Conservation (phyloP, 2,797 vertebrate genomes). For the Hypotaenidia okinawae region DNA sequence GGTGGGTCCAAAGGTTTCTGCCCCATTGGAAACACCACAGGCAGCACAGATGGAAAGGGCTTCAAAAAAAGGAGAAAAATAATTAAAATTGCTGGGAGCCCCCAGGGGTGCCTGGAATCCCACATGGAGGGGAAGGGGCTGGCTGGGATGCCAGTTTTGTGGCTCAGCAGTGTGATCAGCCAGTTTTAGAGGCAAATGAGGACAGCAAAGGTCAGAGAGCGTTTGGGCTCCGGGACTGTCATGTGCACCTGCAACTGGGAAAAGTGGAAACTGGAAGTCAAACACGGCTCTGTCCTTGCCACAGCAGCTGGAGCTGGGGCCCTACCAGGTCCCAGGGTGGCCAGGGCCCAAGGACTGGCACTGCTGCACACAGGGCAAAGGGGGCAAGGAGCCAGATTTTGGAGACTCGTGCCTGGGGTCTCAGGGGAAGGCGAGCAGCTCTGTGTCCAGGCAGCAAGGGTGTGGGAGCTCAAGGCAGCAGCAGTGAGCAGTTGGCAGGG, state of each 20-base stretch:
- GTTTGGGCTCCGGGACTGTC: background rate
- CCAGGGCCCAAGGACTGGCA: background rate
- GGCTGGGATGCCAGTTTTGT: slow-evolving; percentile 7
- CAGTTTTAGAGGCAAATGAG: slow-evolving; percentile 52
- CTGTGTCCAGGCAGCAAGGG: background rate
- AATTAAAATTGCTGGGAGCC: slow-evolving; percentile 35
- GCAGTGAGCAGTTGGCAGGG: background rate
- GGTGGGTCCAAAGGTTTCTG: background rate
- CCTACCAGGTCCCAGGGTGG: background rate
- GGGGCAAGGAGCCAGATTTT: background rate
- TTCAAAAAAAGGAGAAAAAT: slow-evolving; percentile 32
- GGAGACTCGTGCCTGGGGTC: background rate
- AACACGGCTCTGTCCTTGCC: background rate
- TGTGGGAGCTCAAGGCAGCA: background rate
- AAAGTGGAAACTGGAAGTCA: background rate
- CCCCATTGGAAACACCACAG: background rate
- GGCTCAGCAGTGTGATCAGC: background rate
- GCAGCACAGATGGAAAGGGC: background rate
- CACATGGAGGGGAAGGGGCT: background rate
- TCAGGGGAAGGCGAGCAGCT: background rate
- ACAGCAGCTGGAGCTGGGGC: background rate
- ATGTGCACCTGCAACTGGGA: background rate
- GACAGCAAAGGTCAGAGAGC: slow-evolving; percentile 46
- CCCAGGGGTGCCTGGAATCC: background rate
- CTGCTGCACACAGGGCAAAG: background rate